Conservation (phyloP, 1,140 invertebrate genomes). For the Drosophila aff. region DNA sequence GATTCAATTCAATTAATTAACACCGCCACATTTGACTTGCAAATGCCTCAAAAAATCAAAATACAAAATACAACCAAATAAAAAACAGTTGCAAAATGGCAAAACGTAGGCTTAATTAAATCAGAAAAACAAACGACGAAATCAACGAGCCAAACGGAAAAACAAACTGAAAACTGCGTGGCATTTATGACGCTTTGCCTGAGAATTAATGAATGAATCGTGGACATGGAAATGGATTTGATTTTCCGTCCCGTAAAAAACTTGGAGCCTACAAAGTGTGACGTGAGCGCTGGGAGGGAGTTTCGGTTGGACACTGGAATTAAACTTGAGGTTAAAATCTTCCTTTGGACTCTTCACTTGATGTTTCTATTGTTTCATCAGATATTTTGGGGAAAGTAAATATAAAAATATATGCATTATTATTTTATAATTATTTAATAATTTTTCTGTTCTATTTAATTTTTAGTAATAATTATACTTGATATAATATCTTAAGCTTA, state of each 20-base stretch:
- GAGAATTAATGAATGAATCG: constrained; percentile 68
- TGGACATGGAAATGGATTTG: constrained; percentile 34
- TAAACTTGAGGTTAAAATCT: neutral
- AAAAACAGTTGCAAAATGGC: constrained; percentile 35
- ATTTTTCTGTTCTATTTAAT: neutral
- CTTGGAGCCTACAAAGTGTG: constrained; percentile 25
- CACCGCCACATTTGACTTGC: constrained; percentile 56
- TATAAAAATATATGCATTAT: neutral
- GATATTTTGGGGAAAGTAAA: neutral
- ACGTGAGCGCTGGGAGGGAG: constrained; percentile 14
- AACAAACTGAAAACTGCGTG: constrained; percentile 28
- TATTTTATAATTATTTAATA: too few species aligned
- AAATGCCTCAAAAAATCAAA: constrained; percentile 37
- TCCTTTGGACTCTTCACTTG: neutral
- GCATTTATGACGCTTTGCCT: constrained; percentile 58
- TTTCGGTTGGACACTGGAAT: neutral
- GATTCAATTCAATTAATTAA: constrained; percentile 65
- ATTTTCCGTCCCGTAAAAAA: constrained; percentile 30
- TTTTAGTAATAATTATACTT: neutral
- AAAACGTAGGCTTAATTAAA: constrained; percentile 48
- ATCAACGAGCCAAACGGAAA: constrained; percentile 4
- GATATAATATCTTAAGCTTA: too few species aligned
- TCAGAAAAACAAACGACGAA: constrained; percentile 27
- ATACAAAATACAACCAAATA: constrained; percentile 1
- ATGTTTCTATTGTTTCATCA: neutral